These are phyloP conservation scores for Clinocottus analis DNA, from an alignment of 2,113 vertebrate species.

Conservation along the genomic window DNA sequence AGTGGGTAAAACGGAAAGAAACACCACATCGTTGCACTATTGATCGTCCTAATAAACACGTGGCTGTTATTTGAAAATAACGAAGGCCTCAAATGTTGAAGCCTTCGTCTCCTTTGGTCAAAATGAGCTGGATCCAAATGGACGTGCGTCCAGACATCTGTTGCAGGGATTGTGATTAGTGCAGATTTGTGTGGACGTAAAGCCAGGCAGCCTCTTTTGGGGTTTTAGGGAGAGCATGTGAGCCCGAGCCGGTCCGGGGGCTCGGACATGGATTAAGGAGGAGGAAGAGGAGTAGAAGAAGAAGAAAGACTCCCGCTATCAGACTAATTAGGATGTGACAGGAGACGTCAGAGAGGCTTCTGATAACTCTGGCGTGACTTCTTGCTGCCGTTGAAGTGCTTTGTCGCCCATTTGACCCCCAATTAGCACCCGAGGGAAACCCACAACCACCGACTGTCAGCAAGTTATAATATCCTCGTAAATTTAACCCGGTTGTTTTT, in stretches of 20 bases:
- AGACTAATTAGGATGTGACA: slow-evolving; percentile 64
- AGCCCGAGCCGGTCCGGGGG: slow-evolving; percentile 15
- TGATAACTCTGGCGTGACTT: slow-evolving; percentile 46
- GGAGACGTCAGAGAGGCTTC: slow-evolving; percentile 10
- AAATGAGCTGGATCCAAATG: not conserved
- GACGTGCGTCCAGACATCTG: not conserved
- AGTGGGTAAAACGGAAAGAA: not conserved
- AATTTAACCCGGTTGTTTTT: not conserved
- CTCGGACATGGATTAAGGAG: slow-evolving; percentile 49
- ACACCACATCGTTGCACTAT: not conserved
- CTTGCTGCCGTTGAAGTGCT: slow-evolving; percentile 38
- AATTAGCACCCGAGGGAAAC: slow-evolving; percentile 51
- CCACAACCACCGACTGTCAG: slow-evolving; percentile 9
- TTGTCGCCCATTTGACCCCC: slow-evolving; percentile 51
- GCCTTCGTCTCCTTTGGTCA: not conserved
- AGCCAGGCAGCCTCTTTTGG: not conserved
- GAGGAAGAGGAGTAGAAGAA: slow-evolving; percentile 5
- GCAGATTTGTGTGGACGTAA: not conserved
- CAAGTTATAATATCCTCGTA: not conserved
- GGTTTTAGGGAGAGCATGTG: not conserved
- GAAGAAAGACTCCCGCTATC: slow-evolving; percentile 33
- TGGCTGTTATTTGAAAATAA: not conserved
- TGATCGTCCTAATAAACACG: not conserved
- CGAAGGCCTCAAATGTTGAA: not conserved
- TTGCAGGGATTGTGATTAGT: slow-evolving; percentile 6